Conservation (phyloP, 1,140 invertebrate genomes). For the Tribolium castaneum region DNA sequence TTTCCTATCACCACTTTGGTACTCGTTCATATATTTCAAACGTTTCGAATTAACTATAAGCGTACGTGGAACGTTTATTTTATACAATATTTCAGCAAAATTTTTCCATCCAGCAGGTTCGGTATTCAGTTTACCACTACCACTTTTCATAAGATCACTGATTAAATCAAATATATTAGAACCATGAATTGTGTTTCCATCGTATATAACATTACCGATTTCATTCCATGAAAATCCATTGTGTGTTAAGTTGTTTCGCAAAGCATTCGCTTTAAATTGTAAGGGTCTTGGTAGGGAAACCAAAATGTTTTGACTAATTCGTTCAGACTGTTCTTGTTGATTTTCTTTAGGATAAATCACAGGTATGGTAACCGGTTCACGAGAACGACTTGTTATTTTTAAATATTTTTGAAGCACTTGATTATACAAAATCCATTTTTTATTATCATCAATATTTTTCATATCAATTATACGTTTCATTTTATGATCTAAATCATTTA, state of each 20-base stretch:
- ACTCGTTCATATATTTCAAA: neutral
- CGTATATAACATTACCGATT: neutral
- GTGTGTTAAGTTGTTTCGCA: neutral
- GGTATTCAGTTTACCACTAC: neutral
- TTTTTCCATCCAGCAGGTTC: neutral
- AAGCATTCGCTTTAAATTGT: neutral
- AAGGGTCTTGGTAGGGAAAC: neutral
- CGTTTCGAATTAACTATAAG: neutral
- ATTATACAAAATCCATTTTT: constrained; percentile 19
- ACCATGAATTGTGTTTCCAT: neutral
- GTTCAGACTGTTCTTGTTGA: no score
- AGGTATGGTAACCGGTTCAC: neutral
- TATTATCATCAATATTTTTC: neutral
- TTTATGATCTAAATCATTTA: neutral
- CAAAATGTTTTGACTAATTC: neutral
- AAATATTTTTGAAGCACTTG: constrained; percentile 11
- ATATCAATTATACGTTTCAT: neutral
- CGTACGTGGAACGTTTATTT: neutral
- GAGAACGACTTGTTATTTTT: neutral
- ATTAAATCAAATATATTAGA: neutral
- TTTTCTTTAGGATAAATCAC: neutral
- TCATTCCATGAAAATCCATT: neutral
- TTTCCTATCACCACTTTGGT: no score
- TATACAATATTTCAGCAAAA: neutral
- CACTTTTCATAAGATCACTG: neutral